These are phyloP conservation scores for Chloropsis hardwickii DNA, from an alignment of 2,113 vertebrate genomes.

Conservation along the genomic window DNA sequence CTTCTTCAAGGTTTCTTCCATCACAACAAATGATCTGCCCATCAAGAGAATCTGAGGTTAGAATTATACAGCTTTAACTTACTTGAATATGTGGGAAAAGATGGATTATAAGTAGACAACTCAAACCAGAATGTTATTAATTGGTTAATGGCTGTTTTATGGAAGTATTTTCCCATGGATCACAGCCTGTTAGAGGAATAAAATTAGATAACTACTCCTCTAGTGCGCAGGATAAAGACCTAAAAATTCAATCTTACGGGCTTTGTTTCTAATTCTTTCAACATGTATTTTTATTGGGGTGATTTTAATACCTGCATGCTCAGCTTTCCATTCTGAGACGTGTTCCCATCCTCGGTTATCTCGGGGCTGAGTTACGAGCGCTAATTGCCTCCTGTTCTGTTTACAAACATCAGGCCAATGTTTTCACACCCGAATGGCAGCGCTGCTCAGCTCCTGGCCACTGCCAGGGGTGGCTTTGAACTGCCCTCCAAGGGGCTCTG, in stretches of 20 bases:
- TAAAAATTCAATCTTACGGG: background rate
- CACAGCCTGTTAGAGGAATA: background rate
- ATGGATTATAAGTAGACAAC: background rate
- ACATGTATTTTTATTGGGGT: background rate
- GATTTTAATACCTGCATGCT: background rate
- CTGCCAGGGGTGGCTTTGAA: background rate
- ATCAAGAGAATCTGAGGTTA: constrained; percentile 14
- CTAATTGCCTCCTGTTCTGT: background rate
- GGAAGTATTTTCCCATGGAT: constrained; percentile 48
- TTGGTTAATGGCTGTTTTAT: constrained; percentile 55
- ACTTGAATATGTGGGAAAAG: constrained; percentile 32
- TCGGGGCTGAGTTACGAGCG: background rate
- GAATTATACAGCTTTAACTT: background rate
- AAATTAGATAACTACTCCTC: background rate
- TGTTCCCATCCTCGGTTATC: background rate
- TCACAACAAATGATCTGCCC: background rate
- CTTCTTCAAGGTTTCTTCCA: constrained; percentile 19
- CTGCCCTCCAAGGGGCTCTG: background rate
- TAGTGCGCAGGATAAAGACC: background rate
- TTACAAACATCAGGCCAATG: background rate
- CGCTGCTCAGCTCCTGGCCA: background rate
- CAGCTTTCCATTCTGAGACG: background rate
- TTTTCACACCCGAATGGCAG: background rate
- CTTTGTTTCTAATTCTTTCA: background rate
- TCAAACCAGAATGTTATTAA: constrained; percentile 43